Conservation (phyloP, 2,888 invertebrate species). For the Frankliniella fusca region DNA sequence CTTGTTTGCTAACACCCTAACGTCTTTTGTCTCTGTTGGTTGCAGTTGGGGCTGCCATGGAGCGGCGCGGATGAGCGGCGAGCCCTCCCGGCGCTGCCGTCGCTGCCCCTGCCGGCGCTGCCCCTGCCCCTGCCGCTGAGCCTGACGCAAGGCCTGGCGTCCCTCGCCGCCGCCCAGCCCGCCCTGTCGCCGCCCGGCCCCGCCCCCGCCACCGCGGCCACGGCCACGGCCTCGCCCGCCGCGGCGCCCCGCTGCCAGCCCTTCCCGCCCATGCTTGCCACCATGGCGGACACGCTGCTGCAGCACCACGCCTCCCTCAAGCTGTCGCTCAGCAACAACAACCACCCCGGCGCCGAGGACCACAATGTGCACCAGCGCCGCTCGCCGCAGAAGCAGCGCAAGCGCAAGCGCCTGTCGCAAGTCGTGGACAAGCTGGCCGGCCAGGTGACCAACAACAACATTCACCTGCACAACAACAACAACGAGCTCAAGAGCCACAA, state of each 20-base stretch:
- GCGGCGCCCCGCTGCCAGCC: slow-evolving; percentile 54
- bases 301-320: slow-evolving; percentile 39
- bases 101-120: neutral
- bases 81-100: neutral
- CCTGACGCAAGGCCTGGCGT: neutral
- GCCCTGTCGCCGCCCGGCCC: slow-evolving; percentile 12
- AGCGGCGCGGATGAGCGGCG: slow-evolving; percentile 23
- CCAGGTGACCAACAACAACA: slow-evolving; percentile 49
- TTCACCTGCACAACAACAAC: slow-evolving; percentile 48
- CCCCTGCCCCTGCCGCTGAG: neutral
- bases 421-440: slow-evolving; percentile 71
- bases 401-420: slow-evolving; percentile 73
- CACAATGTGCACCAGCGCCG: slow-evolving; percentile 58
- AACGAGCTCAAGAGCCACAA: slow-evolving; percentile 47
- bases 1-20: no score
- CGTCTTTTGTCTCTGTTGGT: neutral
- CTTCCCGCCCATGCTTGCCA: slow-evolving; percentile 59
- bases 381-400: slow-evolving; percentile 60
- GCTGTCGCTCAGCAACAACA: slow-evolving; percentile 52
- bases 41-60: slow-evolving; percentile 19
- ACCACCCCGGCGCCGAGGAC: slow-evolving; percentile 58
- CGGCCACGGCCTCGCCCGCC: slow-evolving; percentile 14
- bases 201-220: slow-evolving; percentile 46
- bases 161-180: neutral
- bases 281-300: slow-evolving; percentile 59